Evolutionary conservation across 1,140 invertebrate genomes (phyloP), one percentile per base, ranked within the genome.

Genomic region (Drosophila mayri): DNA sequence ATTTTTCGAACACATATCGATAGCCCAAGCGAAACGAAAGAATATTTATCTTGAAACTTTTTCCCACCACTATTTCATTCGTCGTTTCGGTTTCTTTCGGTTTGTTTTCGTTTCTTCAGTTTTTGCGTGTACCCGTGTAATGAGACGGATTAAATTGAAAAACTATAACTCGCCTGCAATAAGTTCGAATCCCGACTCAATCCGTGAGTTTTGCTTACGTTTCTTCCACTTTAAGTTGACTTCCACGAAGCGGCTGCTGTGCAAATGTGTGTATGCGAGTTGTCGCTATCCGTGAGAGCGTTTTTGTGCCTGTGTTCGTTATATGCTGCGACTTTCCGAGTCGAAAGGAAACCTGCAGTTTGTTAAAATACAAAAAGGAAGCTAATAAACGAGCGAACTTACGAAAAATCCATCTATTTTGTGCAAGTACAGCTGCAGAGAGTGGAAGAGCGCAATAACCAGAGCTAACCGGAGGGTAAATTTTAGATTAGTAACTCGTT

Each of bases 91-190:
- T 71, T 64, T 67, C 30, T 47, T 63, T 68, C 65, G 60, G 70
- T 74, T 74, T 76, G 61, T 74, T 76, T 74, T 75, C 40, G 44
- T 76, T 75, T 65, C 38, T 20, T 72, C 40, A 43, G 49, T 74
- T 74, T 55, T 35, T 35, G 30, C 55, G 44, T 55, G 32, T 63
- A 30, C 25, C 25, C n/a, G 61, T 35, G 38, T 58, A 49, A 22
- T 50, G 28, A 30, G 20, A 59, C 47, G 12, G 55, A 60, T 30
- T 35, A 16, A 40, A 37, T 38, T 60, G 18, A 9, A 11, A 10
- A 35, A 59, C 38, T 12, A 30, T 12, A 18, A 61, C 6, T 28
- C 16, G 28, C 28, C 18, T 9, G n/a, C 18, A 10, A 20, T 41
- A 2, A 41, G 20, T 44, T 52, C 20, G 2, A 28, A 41, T 54